These are phyloP conservation scores for Syritta pipiens DNA, from an alignment of 2,888 invertebrate genomes.

Conservation along the genomic window DNA sequence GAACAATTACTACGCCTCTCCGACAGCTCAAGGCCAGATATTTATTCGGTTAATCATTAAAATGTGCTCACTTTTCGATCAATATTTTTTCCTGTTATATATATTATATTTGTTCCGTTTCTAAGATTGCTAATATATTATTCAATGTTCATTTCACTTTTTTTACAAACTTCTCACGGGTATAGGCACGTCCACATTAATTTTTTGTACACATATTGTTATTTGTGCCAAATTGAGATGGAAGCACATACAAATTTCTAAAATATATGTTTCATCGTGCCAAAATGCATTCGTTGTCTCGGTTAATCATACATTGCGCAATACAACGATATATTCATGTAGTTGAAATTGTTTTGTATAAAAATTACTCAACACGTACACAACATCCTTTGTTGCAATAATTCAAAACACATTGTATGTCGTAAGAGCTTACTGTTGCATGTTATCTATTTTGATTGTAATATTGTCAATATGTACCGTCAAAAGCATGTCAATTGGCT, in stretches of 20 bases:
- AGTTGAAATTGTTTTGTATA: too few species aligned
- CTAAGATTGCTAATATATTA: too few species aligned
- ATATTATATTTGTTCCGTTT: too few species aligned
- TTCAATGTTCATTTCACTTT: too few species aligned
- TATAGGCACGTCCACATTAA: too few species aligned
- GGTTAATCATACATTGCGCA: not conserved
- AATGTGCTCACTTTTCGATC: slow-evolving; percentile 1
- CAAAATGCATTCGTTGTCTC: slow-evolving; percentile 3
- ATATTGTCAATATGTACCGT: not conserved
- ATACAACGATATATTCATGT: too few species aligned
- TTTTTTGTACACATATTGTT: not conserved
- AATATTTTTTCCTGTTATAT: slow-evolving; percentile 12
- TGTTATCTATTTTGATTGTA: slow-evolving; percentile 1
- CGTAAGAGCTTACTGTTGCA: slow-evolving; percentile 23
- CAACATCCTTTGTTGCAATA: slow-evolving; percentile 23
- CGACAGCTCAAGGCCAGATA: slow-evolving; percentile 12
- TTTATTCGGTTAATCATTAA: not conserved
- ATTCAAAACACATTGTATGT: too few species aligned
- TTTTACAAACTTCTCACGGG: too few species aligned
- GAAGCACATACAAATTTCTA: not conserved
- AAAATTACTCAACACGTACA: too few species aligned
- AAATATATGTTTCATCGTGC: not conserved
- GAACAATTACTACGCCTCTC: not conserved
- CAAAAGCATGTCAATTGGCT: slow-evolving; percentile 21
- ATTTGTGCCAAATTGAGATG: slow-evolving; percentile 1